These are phyloP conservation scores for Thermophis baileyi DNA, from an alignment of 2,113 vertebrate genomes.

Conservation along the genomic window DNA sequence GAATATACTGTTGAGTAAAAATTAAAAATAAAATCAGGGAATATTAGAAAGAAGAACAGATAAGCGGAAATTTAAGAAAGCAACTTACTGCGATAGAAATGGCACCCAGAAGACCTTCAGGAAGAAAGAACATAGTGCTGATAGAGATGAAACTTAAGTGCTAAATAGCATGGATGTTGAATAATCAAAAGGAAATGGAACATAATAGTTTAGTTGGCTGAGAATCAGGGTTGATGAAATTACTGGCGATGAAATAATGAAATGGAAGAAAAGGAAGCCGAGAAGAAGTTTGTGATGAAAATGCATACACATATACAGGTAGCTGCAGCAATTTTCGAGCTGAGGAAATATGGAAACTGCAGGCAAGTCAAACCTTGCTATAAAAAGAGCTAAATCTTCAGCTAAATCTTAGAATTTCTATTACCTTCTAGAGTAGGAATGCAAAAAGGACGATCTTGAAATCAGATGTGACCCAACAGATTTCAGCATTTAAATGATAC, in stretches of 20 bases:
- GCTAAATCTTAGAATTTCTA: background rate
- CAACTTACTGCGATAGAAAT: background rate
- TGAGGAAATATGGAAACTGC: background rate
- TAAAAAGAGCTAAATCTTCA: background rate
- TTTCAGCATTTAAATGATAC: background rate
- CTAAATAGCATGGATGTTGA: background rate
- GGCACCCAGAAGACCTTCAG: background rate
- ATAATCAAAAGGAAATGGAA: background rate
- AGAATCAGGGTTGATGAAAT: background rate
- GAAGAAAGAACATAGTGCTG: background rate
- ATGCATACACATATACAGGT: background rate
- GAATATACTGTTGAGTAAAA: background rate
- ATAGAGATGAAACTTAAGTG: background rate
- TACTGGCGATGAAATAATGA: background rate
- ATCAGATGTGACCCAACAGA: background rate
- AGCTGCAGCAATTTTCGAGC: background rate
- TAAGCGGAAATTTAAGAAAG: background rate
- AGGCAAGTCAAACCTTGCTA: background rate
- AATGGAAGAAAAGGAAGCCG: background rate
- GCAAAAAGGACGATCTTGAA: background rate
- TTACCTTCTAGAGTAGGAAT: background rate
- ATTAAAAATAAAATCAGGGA: background rate
- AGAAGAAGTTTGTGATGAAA: background rate
- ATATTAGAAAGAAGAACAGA: background rate
- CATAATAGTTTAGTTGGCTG: background rate